Conservation (phyloP, 2,113 vertebrate species). For the Scytalopus superciliaris region DNA sequence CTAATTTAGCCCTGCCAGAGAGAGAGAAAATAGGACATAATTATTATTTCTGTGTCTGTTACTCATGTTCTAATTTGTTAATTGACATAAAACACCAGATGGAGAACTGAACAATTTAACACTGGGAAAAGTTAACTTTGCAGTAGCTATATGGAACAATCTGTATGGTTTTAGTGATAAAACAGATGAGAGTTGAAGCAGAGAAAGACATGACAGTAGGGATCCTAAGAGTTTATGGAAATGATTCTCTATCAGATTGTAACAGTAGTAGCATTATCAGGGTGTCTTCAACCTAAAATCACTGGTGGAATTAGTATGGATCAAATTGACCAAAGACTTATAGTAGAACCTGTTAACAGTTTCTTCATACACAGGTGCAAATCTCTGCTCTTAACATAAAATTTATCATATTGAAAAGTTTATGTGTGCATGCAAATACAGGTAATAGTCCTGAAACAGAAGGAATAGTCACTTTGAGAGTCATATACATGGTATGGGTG, state of each 20-base stretch:
- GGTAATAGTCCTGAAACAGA: neutral
- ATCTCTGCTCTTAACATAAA: neutral
- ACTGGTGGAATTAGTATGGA: neutral
- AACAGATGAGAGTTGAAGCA: neutral
- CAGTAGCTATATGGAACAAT: neutral
- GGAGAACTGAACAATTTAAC: neutral
- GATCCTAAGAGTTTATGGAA: neutral
- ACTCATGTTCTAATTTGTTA: conserved; percentile 44
- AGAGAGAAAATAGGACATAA: conserved; percentile 1
- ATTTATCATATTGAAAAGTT: neutral
- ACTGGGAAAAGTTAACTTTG: neutral
- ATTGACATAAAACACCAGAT: conserved; percentile 55
- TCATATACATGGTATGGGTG: neutral
- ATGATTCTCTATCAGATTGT: neutral
- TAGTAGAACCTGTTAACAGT: neutral
- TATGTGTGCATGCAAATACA: neutral
- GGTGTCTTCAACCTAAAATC: neutral
- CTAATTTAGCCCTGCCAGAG: neutral
- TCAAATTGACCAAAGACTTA: neutral
- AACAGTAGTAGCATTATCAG: neutral
- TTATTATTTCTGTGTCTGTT: conserved; percentile 16
- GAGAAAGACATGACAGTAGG: neutral
- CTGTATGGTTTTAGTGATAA: neutral
- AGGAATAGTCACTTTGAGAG: neutral
- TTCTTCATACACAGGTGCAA: neutral